Base-by-base conservation (phyloP, 2,888 invertebrate species). In the Tachina grossa region DNA sequence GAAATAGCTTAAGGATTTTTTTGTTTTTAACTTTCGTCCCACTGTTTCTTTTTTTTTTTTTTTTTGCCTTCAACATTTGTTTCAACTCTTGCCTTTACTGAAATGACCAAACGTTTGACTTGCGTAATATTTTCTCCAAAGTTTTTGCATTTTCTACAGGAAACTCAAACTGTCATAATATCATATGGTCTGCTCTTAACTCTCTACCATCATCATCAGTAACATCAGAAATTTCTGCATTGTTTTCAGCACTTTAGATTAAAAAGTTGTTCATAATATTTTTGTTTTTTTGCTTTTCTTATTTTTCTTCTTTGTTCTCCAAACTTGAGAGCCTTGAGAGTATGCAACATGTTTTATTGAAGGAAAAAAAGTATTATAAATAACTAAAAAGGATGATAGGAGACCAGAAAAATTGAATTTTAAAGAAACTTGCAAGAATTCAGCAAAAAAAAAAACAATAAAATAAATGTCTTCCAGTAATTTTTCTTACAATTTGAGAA, bases 131-230 rank as follows among this genome's bases (percentile, higher is more conserved):
- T 61, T 61, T 61, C 41, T 10, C 16, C n/a, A 43, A 63, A 63
- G 43, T 55, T 55, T 45, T 39, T 72, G 31, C 45, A 57, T 47
- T 71, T 71, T 59, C 2, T 41, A 9, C 53, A 66, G 63, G 16
- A 81, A 78, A 82, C 68, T 81, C 74, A 71, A 85, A 78, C 82
- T 85, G 82, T 85, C 82, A 81, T 72, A 80, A 74, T 84, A 63
- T 84, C 76, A 79, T 63, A 75, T 79, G 75, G 69, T 63, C 39
- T 57, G 41, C 22, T 75, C 22, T 66, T 59, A 66, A 66, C 45
- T 59, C 53, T 57, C 61, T 66, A 19, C 45, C 63, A 47, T 41
- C 74, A 47, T 41, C 74, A 61, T 57, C 69, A 65, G 43, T 71
- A 14, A 51, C 63, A 75, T 41, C 51, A 68, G 49, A 49, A 65